A percentile compares a stretch with the other conserved stretches of the same genome.
Evolutionary conservation across 2,113 vertebrate species (phyloP).

Genomic region (Synchiropus splendidus): DNA sequence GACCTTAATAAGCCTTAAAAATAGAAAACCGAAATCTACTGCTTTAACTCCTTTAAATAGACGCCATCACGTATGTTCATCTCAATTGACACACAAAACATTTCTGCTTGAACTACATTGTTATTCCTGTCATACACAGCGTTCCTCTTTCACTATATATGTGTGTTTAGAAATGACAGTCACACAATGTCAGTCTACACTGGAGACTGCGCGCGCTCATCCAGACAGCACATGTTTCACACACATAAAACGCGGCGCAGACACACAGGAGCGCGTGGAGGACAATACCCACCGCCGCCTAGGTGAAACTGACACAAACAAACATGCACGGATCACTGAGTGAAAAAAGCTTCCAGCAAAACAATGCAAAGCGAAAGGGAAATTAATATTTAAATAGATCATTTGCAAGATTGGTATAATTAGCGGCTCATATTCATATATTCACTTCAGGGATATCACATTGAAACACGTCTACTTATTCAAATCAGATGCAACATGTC

Average conservation of each 20-base stretch:
- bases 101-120: background rate
- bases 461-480: slow-evolving; percentile 62
- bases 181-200: slow-evolving; percentile 21
- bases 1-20: too few species aligned
- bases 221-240: slow-evolving; percentile 18
- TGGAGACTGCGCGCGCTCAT: slow-evolving; percentile 32
- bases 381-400: slow-evolving; percentile 71
- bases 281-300: slow-evolving; percentile 41
- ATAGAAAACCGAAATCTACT: too few species aligned
- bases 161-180: slow-evolving; percentile 26
- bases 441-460: slow-evolving; percentile 67
- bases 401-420: slow-evolving; percentile 73
- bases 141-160: slow-evolving; percentile 30
- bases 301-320: slow-evolving; percentile 59
- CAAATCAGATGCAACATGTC: slow-evolving; percentile 65
- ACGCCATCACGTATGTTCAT: too few species aligned
- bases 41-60: too few species aligned
- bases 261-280: slow-evolving; percentile 25
- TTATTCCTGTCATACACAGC: slow-evolving; percentile 24
- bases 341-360: slow-evolving; percentile 52
- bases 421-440: slow-evolving; percentile 69
- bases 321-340: slow-evolving; percentile 45
- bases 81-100: background rate
- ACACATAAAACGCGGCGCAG: slow-evolving; percentile 34
- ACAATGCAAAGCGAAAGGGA: slow-evolving; percentile 62